phyloP scores from a whole-genome alignment of 2,888 invertebrate species.

The Girardia tigrina region DNA sequence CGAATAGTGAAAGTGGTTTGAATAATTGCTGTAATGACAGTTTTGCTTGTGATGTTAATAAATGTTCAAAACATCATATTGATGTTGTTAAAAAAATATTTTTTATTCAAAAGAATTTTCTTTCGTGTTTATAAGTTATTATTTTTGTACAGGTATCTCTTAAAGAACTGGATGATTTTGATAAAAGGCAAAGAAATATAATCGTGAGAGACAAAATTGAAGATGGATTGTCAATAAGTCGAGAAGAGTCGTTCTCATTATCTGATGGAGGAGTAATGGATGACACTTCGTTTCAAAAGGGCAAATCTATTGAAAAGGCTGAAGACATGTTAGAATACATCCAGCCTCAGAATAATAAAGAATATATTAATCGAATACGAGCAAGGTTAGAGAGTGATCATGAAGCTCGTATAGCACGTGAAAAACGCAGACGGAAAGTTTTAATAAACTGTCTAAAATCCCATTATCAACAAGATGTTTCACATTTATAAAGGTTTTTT shows the following conservation, averaged over 20 bases:
- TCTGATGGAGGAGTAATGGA: conserved; percentile 23
- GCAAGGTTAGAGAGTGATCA: conserved; percentile 48
- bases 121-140: too few relatives aligned
- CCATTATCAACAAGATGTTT: conserved; percentile 39
- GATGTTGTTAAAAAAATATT: too few relatives aligned
- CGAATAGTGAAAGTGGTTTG: too few relatives aligned
- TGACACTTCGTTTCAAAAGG: neutral
- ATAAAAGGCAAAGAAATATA: conserved; percentile 43
- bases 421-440: conserved; percentile 49
- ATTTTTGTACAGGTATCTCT: too few relatives aligned
- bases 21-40: too few relatives aligned
- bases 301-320: neutral
- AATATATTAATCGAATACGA: conserved; percentile 47
- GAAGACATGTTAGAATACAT: conserved; percentile 40
- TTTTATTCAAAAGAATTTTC: too few relatives aligned
- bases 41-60: too few relatives aligned
- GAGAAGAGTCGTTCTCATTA: conserved; percentile 25
- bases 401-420: conserved; percentile 46
- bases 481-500: too few relatives aligned
- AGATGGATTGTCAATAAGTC: conserved; percentile 40
- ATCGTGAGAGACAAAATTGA: neutral
- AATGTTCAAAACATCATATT: too few relatives aligned
- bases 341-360: conserved; percentile 44
- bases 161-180: conserved; percentile 44
- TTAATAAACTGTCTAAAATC: conserved; percentile 48